Percentiles rank a stretch among this genome's conserved stretches.
These are phyloP conservation scores for Acridotheres tristis DNA, from an alignment of 2,797 vertebrate species.

Conservation along the genomic window DNA sequence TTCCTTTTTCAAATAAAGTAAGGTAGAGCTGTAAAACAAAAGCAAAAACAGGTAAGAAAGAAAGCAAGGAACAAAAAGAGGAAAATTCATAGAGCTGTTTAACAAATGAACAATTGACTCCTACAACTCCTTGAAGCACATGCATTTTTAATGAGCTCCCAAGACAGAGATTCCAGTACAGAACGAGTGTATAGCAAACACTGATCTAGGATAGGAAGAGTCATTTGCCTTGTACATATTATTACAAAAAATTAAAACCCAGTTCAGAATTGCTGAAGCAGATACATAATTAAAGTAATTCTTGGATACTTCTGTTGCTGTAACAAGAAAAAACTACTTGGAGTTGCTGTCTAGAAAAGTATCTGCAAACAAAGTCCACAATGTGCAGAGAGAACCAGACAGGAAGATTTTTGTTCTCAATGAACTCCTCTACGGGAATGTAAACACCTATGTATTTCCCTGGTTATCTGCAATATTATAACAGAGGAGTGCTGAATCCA, in stretches of 20 bases:
- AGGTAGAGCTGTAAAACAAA: conserved; percentile 63
- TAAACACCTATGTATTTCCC: background rate
- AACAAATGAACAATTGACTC: conserved; percentile 18
- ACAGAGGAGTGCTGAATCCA: background rate
- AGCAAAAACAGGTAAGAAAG: conserved; percentile 30
- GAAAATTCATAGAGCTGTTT: background rate
- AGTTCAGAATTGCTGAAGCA: conserved; percentile 1
- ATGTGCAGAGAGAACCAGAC: background rate
- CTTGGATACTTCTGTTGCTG: background rate
- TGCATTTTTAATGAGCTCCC: conserved; percentile 15
- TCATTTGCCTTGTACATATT: background rate
- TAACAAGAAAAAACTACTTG: background rate
- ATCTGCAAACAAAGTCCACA: background rate
- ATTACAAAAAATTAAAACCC: conserved; percentile 20
- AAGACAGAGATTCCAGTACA: background rate
- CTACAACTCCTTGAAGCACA: conserved; percentile 1
- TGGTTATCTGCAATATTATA: background rate
- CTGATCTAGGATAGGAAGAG: background rate
- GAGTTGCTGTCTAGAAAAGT: background rate
- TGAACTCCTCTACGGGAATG: background rate
- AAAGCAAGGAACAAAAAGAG: background rate
- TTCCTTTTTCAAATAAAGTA: conserved; percentile 63
- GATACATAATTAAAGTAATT: conserved; percentile 7
- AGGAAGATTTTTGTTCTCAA: background rate
- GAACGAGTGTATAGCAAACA: background rate